Percentiles rank a stretch among this genome's conserved stretches.
Conservation (phyloP, 2,113 vertebrate genomes). For the Epinephelus lanceolatus region DNA sequence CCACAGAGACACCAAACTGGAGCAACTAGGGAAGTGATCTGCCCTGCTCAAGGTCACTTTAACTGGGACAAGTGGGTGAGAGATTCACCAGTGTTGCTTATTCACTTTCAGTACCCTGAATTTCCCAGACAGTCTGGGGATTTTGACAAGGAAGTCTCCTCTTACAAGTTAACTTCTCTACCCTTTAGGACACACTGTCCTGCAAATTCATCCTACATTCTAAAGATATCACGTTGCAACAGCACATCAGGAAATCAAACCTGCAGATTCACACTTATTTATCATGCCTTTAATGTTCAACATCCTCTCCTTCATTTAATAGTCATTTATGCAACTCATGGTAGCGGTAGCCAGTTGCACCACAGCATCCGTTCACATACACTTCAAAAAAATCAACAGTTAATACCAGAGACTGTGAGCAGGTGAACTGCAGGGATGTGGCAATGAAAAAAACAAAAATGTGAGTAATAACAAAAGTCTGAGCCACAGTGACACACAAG, state of each 20-base stretch:
- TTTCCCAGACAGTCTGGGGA: constrained; percentile 8
- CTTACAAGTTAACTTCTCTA: background rate
- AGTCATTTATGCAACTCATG: constrained; percentile 9
- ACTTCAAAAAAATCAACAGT: background rate
- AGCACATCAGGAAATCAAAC: constrained; percentile 38
- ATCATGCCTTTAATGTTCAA: background rate
- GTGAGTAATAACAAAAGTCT: constrained; percentile 2
- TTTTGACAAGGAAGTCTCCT: background rate
- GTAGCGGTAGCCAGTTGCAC: constrained; percentile 12
- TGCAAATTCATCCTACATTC: background rate
- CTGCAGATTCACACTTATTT: background rate
- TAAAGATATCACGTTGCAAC: constrained; percentile 9
- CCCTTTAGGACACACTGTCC: background rate
- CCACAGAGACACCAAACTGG: background rate
- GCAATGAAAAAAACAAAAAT: background rate
- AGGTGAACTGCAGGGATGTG: background rate
- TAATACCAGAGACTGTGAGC: background rate
- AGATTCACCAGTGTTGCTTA: background rate
- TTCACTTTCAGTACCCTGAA: background rate
- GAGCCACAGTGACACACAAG: background rate
- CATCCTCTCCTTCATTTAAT: constrained; percentile 25
- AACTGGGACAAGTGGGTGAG: background rate
- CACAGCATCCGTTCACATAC: constrained; percentile 59
- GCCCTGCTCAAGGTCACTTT: constrained; percentile 20
- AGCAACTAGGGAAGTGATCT: background rate